phyloP scores from a whole-genome alignment of 2,888 invertebrate genomes.

The Quadriops clusia region DNA sequence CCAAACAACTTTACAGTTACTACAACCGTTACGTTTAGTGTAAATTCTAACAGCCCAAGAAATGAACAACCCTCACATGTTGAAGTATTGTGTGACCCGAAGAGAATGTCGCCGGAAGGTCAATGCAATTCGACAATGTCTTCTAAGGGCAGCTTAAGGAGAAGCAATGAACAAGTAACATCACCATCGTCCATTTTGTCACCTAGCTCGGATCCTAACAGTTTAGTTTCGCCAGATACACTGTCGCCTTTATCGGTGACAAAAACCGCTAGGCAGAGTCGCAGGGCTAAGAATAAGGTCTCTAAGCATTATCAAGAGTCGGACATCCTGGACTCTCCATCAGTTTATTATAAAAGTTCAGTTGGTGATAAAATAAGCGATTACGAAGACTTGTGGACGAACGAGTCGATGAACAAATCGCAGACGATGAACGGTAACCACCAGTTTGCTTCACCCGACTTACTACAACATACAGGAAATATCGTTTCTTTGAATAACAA shows the following conservation, averaged over 20 bases:
- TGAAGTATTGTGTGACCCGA: slow-evolving; percentile 40
- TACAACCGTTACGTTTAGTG: slow-evolving; percentile 76
- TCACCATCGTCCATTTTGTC: slow-evolving; percentile 32
- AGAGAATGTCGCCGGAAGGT: slow-evolving; percentile 61
- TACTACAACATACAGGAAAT: slow-evolving; percentile 39
- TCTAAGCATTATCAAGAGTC: slow-evolving; percentile 67
- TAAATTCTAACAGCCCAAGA: slow-evolving; percentile 44
- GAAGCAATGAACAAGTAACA: slow-evolving; percentile 34
- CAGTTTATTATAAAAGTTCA: slow-evolving; percentile 73
- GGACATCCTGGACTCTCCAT: slow-evolving; percentile 72
- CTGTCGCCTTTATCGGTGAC: slow-evolving; percentile 37
- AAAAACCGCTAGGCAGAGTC: slow-evolving; percentile 45
- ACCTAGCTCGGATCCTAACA: slow-evolving; percentile 38
- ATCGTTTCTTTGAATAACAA: slow-evolving; percentile 44
- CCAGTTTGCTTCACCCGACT: slow-evolving; percentile 29
- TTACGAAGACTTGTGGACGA: slow-evolving; percentile 84
- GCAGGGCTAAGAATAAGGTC: slow-evolving; percentile 48
- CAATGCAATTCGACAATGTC: slow-evolving; percentile 52
- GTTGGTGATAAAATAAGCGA: slow-evolving; percentile 87
- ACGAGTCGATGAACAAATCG: slow-evolving; percentile 39
- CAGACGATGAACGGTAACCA: slow-evolving; percentile 17
- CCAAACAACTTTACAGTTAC: slow-evolving; percentile 69
- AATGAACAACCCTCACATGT: slow-evolving; percentile 16
- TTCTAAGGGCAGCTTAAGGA: slow-evolving; percentile 55
- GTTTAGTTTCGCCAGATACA: slow-evolving; percentile 38